Base-by-base conservation (phyloP, 2,888 invertebrate species). In the Chrysodeixis includens region DNA sequence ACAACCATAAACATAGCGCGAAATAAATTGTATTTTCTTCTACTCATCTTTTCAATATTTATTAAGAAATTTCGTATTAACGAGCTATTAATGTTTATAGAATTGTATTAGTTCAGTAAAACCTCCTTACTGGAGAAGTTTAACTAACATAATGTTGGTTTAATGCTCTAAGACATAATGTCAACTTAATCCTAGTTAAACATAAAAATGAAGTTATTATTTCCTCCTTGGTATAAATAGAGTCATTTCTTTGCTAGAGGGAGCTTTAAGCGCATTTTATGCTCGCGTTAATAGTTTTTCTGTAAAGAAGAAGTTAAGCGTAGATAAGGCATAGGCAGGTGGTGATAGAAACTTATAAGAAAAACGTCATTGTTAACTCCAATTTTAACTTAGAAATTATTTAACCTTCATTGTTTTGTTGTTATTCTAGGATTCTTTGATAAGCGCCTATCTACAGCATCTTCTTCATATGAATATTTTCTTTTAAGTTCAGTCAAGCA, bases 101-200 rank as follows among this genome's bases (percentile, higher is more conserved):
- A 5, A 40, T 1, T 40, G 4, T n/a, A 40, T n/a, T 14, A n/a
- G 1, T 6, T 7, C 40, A 40, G n/a, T 40, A 40, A 40, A 40
- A n/a, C 40, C 40, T 6, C 5, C n/a, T n/a, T 6, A 14, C n/a
- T 7, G 10, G 20, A 20, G 9, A 20, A 3, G 18, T 12, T 20
- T 20, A 49, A 59, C 49, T 30, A 59, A 56, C 56, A 59, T 46
- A 74, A 71, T 58, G 74, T 12, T 56, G n/a, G 35, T 26, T 30
- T 74, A 46, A 74, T 74, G 56, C 59, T 46, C n/a, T n/a, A n/a
- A n/a, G n/a, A n/a, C n/a, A n/a, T n/a, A 74, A 71, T 58, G 74
- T 12, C 59, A 18, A 44, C 30, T 30, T 74, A 46, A 74, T 74
- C 58, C 59, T 46, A 44, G 49, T 35, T 55, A 22, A 40, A 54